Base-by-base conservation (phyloP, 2,888 invertebrate species). In the Pachymerium ferrugineum region DNA sequence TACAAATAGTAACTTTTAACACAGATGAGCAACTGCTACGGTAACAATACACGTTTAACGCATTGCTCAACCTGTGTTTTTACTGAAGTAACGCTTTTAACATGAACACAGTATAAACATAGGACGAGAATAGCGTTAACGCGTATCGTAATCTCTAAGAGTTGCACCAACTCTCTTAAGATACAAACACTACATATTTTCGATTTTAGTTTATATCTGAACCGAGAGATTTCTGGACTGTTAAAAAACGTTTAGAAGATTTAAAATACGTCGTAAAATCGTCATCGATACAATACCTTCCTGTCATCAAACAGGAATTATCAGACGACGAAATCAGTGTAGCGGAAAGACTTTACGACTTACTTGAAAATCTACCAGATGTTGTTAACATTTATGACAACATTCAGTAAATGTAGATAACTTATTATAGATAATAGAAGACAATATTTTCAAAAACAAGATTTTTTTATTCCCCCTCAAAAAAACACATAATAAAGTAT, bases 341-440 rank as follows among this genome's bases (percentile, higher is more conserved):
- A 0, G 84, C 86, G 76, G 79, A 83, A 19, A 82, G 80, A 70
- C 82, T 89, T 68, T 82, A 83, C 74, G 82, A 85, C 19, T 88
- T 85, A 80, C 77, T 90, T 10, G 83, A 85, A 71, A 81, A 80
- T n/a, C 72, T 87, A 14, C 85, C 86, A 0, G 89, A 89, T 73
- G 83, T 90, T 74, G 83, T 86, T 69, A 85, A 84, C 78, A 79
- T 89, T 70, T 85, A 76, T 70, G 77, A 78, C 69, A 80, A 80
- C 74, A 77, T 73, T 22, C 72, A 72, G 30, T 72, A 72, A 72
- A 70, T 31, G 19, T 5, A 22, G 22, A 22, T 22, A 16, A 22
- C n/a, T n/a, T n/a, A 54, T 6, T 16, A 8, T 12, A 25, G 47
- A 25, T n/a, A 62, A 62, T 62, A 62, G 28, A 62, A 54, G 19